Percentiles rank a stretch among this genome's conserved stretches.
phyloP scores from a whole-genome alignment of 2,797 vertebrate genomes.

The Labroides dimidiatus region DNA sequence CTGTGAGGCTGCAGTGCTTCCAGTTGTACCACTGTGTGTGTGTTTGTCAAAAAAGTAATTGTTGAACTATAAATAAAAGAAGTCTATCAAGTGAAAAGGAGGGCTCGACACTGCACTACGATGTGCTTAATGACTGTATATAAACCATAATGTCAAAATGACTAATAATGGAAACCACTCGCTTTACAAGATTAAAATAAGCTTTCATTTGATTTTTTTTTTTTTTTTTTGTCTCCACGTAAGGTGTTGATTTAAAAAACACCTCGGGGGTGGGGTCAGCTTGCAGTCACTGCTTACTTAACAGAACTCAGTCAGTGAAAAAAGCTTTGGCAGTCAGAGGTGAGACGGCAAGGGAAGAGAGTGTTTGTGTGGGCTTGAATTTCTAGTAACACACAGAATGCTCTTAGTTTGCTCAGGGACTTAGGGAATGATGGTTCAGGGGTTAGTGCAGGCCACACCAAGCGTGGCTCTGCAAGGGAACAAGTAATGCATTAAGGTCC shows the following conservation, averaged over 20 bases:
- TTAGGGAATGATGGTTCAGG: conserved; percentile 42
- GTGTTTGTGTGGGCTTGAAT: conserved; percentile 29
- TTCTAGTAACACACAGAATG: conserved; percentile 42
- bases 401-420: conserved; percentile 41
- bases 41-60: too few relatives aligned
- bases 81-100: too few relatives aligned
- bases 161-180: not conserved
- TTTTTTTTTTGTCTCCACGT: not conserved
- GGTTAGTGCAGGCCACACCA: conserved; percentile 22
- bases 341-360: conserved; percentile 6
- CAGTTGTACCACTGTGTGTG: too few relatives aligned
- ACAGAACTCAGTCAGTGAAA: conserved; percentile 18
- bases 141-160: not conserved
- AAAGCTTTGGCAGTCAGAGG: conserved; percentile 26
- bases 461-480: conserved; percentile 10
- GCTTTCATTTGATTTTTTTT: not conserved
- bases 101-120: not conserved
- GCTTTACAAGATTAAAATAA: not conserved
- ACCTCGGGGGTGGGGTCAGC: conserved; percentile 8
- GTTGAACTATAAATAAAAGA: too few relatives aligned
- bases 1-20: too few relatives aligned
- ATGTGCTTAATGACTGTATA: not conserved
- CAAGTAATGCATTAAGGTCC: conserved; percentile 27
- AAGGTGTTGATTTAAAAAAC: not conserved
- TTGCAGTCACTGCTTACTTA: conserved; percentile 26